Evolutionary conservation across 2,113 vertebrate species (phyloP).

Genomic region (Rhegmatorhina hoffmannsi): DNA sequence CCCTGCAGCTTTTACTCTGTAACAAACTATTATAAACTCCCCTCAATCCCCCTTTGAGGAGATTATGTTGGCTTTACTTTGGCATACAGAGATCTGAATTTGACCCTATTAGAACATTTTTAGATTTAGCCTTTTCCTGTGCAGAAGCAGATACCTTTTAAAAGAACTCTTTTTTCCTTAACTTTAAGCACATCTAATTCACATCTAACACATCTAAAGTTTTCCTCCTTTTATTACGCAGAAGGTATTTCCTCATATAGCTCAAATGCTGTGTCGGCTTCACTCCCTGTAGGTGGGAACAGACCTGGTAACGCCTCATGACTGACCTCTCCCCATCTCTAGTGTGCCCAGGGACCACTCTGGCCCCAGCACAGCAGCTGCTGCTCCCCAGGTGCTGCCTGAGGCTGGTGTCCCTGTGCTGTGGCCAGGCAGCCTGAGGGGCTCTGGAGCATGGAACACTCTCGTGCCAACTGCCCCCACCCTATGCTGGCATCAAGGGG

Average conservation of each 20-base stretch:
- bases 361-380: neutral
- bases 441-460: no score
- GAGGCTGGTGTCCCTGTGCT: fast-evolving
- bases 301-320: neutral
- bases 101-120: neutral
- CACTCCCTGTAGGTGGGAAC: neutral
- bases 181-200: neutral
- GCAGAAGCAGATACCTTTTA: neutral
- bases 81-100: neutral
- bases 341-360: neutral
- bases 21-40: neutral
- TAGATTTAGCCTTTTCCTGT: neutral
- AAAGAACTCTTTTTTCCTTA: neutral
- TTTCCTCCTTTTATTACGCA: neutral
- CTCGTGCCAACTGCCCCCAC: fast-evolving
- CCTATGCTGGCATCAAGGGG: no score
- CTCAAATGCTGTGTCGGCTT: neutral
- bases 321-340: neutral
- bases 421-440: fast-evolving
- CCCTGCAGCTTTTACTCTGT: neutral
- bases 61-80: neutral
- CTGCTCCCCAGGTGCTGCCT: neutral
- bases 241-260: neutral
- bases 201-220: neutral
- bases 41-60: fast-evolving